Conservation (phyloP, 2,888 invertebrate genomes). For the Ochropacha duplaris region DNA sequence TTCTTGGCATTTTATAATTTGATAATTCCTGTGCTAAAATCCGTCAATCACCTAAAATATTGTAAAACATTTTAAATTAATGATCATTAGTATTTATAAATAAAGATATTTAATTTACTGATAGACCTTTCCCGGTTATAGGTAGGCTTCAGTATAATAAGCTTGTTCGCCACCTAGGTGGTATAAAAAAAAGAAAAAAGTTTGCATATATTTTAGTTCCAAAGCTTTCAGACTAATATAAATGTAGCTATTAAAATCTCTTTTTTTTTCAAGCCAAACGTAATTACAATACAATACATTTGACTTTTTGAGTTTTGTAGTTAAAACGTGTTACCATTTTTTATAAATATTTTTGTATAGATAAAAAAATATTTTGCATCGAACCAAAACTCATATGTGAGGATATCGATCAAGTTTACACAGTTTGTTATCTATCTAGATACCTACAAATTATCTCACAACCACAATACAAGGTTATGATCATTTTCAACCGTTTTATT, state of each 20-base stretch:
- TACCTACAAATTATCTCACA: constrained; percentile 13
- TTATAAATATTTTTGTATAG: not conserved
- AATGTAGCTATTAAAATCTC: not conserved
- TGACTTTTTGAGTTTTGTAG: no score
- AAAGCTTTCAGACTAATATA: not conserved
- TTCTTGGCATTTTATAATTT: not conserved
- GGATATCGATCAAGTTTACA: constrained; percentile 17
- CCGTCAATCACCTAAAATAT: no score
- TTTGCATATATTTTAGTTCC: not conserved
- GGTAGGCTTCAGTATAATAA: no score
- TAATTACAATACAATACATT: no score
- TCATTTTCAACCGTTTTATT: not conserved
- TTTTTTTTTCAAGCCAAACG: not conserved
- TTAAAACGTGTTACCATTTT: not conserved
- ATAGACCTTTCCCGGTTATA: not conserved
- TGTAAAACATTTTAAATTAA: no score
- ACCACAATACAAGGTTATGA: not conserved
- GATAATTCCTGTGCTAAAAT: no score
- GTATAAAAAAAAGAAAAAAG: no score
- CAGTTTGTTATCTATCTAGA: constrained; percentile 22
- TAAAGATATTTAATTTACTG: not conserved
- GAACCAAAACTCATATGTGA: not conserved
- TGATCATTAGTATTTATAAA: no score
- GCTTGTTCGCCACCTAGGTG: no score
- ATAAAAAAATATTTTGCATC: not conserved